These are phyloP conservation scores for Anastatus disparis DNA, from an alignment of 1,140 invertebrate genomes.

Conservation along the genomic window DNA sequence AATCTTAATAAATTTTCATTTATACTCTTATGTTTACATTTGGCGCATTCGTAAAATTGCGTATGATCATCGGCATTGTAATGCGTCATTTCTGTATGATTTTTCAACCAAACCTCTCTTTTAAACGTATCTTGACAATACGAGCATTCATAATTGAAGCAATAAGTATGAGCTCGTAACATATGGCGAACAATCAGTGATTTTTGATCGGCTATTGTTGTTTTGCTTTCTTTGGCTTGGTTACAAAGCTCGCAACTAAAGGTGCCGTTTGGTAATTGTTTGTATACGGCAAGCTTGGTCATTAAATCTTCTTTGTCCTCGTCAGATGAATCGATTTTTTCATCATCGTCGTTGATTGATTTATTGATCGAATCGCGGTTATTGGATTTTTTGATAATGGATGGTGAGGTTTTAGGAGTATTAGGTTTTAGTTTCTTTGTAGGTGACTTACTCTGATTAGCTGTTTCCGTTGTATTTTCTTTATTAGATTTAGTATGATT, in stretches of 20 bases:
- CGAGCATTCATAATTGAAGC: conserved; percentile 50
- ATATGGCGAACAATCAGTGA: conserved; percentile 6
- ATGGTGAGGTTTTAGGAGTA: neutral
- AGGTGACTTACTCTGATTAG: neutral
- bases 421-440: neutral
- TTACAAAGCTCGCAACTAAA: conserved; percentile 10
- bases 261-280: neutral
- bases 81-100: conserved; percentile 43
- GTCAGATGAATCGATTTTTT: neutral
- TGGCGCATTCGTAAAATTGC: conserved; percentile 56
- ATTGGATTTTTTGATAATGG: neutral
- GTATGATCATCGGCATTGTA: neutral
- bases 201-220: neutral
- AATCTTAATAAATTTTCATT: conserved; percentile 53
- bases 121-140: conserved; percentile 53
- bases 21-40: conserved; percentile 56
- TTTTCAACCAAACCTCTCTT: conserved; percentile 47
- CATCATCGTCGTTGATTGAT: too few species aligned
- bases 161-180: conserved; percentile 7
- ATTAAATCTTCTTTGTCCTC: conserved; percentile 14
- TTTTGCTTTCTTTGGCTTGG: neutral
- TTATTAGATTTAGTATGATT: neutral
- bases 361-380: neutral
- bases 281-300: neutral
- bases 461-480: neutral